These are phyloP conservation scores for Torymus texanus DNA, from an alignment of 2,888 invertebrate genomes.

Conservation along the genomic window DNA sequence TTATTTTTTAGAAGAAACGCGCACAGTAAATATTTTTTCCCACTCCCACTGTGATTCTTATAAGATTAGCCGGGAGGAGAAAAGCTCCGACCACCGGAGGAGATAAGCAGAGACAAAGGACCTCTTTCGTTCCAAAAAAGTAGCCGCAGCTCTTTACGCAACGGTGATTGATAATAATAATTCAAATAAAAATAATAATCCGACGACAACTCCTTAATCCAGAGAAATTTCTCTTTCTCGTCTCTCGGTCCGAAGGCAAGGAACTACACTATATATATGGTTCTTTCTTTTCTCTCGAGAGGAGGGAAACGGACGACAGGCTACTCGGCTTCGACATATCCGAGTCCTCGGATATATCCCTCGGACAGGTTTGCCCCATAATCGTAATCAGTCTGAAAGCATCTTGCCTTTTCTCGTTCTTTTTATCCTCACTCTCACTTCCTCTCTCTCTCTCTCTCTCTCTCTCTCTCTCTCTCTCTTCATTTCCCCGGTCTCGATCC, in stretches of 20 bases:
- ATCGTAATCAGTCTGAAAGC: constrained; percentile 58
- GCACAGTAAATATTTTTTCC: too few relatives aligned
- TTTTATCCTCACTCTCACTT: too few relatives aligned
- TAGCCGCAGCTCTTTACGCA: not conserved
- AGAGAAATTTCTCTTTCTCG: not conserved
- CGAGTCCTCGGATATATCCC: not conserved
- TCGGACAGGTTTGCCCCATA: constrained; percentile 43
- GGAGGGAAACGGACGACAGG: constrained; percentile 14
- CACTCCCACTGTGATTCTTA: too few relatives aligned
- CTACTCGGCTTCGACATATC: not conserved
- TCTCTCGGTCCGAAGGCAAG: not conserved
- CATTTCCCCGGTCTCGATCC: constrained; percentile 3
- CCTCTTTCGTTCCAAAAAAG: not conserved
- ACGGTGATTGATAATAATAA: constrained; percentile 10
- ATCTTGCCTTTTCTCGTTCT: constrained; percentile 34
- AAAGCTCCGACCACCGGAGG: too few relatives aligned
- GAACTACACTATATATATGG: too few relatives aligned
- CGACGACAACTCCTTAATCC: not conserved
- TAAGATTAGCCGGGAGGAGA: too few relatives aligned
- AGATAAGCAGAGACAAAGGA: too few relatives aligned
- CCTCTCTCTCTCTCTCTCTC: too few relatives aligned
- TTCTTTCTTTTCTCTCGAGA: not conserved
- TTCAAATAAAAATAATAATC: constrained; percentile 19
- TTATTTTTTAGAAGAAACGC: too few relatives aligned
- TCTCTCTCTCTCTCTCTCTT: not conserved